Base-by-base conservation (phyloP, 1,140 invertebrate genomes). In the Heliconius congener region DNA sequence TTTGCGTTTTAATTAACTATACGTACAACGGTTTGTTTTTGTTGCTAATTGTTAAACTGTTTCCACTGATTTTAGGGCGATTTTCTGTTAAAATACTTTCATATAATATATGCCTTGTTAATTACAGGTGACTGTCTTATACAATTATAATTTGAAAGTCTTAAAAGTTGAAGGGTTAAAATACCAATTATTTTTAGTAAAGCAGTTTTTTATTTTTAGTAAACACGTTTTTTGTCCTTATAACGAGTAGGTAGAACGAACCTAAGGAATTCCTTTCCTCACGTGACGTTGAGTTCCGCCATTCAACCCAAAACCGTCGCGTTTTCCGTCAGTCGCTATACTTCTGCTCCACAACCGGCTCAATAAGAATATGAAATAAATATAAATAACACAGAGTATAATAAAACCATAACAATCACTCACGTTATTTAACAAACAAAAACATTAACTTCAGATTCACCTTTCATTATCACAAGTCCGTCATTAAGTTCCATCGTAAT, bases 1-100 rank as follows among this genome's bases (percentile, higher is more conserved):
- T 91, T 91, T 89, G 88, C 88, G 87, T 89, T 91, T 91, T 90
- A 91, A 91, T 91, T 90, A 91, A 91, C 87, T 87, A 85, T 88
- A 88, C 85, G 83, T 73, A 83, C 86, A 87, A 86, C 85, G 81
- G 84, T 85, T 85, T 89, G 88, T 88, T 91, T 91, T 90, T 90
- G 88, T 88, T 85, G 86, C 86, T 85, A 88, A 91, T 88, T 89
- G 87, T 88, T 87, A 78, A 79, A 55, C 71, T 55, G 55, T 42
- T 74, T 73, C 52, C 71, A 78, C 73, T 34, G 76, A 42, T 37
- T 50, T 50, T 55, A 19, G 3, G 73, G 42, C 39, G 71, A 27
- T 57, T 30, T 71, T 71, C 13, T 37, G 13, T 71, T 34, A 16
- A 30, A 34, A 37, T 27, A 27, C 18, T 34, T 71, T 34, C 13